Base-by-base conservation (phyloP, 23 tunicate species). In the Phallusia fumigata region DNA sequence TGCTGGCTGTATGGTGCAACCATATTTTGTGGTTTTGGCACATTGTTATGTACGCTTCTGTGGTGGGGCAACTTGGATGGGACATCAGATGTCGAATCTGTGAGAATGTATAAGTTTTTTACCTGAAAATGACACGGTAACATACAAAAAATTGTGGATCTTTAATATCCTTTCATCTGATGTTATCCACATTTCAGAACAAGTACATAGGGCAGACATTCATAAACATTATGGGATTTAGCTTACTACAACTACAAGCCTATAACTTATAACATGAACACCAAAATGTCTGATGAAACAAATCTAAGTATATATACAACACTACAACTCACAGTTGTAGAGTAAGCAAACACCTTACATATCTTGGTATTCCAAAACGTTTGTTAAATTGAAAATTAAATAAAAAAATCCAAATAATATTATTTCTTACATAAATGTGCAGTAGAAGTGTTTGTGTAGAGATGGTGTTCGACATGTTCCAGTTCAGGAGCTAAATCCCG, bases 401-500 rank as follows among this genome's bases (percentile, higher is more conserved):
- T 58, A 6, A 6, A 58, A 58, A 58, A 58, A 16, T 8, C 16
- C 3, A 58, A 58, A 58, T 40, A 10, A 13, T 13, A 21, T 6
- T 1, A 6, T 58, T 58, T 58, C 3, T 58, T 58, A 58, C 69
- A 58, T 58, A 13, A 58, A 58, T 58, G 69, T 58, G 69, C 3
- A 21, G 16, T 16, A 58, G 69, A 58, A 21, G 69, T 13, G 3
- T 22, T 58, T 5, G 69, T 58, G 69, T 58, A 58, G 28, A 3
- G 69, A 11, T 58, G 69, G 3, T 58, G 69, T 58, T 58, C 69
- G 1, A 16, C 69, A 58, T 58, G 69, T 58, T 58, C 69, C 69
- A 6, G 69, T 58, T 58, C 69, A 1, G 69, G 73, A 40, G 83
- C 51, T 31, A 82, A 85, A 51, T 52, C 91, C 30, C 82, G 77